Evolutionary conservation across 2,888 invertebrate genomes (phyloP), one percentile per base, ranked within the genome.

Genomic region (Stenchaetothrips biformis): DNA sequence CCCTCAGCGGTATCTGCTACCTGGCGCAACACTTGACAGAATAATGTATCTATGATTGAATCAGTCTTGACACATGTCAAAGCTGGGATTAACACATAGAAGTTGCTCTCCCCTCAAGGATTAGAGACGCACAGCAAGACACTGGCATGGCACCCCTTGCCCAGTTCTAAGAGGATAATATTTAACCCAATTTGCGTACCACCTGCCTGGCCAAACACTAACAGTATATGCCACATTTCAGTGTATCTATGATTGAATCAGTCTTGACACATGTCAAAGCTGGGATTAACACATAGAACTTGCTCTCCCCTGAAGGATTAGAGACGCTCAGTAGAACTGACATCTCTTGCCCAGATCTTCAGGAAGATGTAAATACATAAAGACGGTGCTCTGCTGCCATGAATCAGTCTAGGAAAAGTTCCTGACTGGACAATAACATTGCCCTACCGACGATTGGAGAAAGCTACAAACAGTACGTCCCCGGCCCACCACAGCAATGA

Each of bases 261-360:
- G 84, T 84, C 83, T 81, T 82, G 83, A 82, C 83, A 85, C 82
- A 79, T 82, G 82, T 83, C 83, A 83, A 83, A 81, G 80, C 84
- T 85, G 86, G 85, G 87, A 87, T 87, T 87, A 87, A 85, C 80
- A 82, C 85, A 85, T 80, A 85, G 85, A 82, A 82, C 84, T 86
- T 87, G 78, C 81, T 87, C 87, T 78, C 87, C 87, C 87, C 87
- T 84, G 77, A 86, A 85, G 85, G 87, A 87, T 87, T 87, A 86
- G 87, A 87, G 87, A 85, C 82, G 27, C 82, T 83, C 85, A 83
- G 85, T 82, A 81, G 80, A 27, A 13, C 11, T 49, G 59, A 74
- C 74, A 21, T 59, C 78, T 80, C 81, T 81, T 82, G 82, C 82
- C 82, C 82, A 82, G 81, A 62, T 79, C 78, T 78, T 78, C 79